Base-by-base conservation (phyloP, 1,140 invertebrate species). In the Rhizoglyphus robini region DNA sequence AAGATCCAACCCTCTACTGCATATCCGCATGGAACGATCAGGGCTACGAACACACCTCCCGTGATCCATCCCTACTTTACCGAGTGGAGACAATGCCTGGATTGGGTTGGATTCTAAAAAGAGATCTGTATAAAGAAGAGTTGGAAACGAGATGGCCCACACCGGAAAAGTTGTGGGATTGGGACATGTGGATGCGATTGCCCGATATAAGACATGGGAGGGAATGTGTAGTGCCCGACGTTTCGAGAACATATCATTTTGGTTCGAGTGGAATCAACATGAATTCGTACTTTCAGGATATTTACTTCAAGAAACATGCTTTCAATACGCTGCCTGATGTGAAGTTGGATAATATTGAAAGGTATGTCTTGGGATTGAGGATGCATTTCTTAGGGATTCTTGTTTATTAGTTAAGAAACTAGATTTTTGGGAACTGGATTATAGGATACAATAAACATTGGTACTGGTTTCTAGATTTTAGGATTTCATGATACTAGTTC, bases 151-250 rank as follows among this genome's bases (percentile, higher is more conserved):
- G 80, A 59, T 85, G 83, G 83, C 83, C 83, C 1, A 81, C 82
- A 81, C 81, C 74, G 68, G 69, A 70, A 51, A 67, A 71, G 65
- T 77, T 79, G 73, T 84, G 83, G 82, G 83, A 85, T 71, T 85
- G 83, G 83, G 83, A 85, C 69, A 85, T 85, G 83, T 85, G 83
- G 83, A 83, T 85, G 81, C 72, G 83, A 57, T 72, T 80, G 46
- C 77, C 78, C 27, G 76, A 76, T 62, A 75, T 84, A 2, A 75
- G 83, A 2, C 81, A 81, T 68, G 79, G 78, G 4, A 71, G 83
- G 63, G 83, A 85, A 70, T 85, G 83, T 71, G 74, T 85, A 36
- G 80, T 85, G 46, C 83, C 83, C 4, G 83, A 85, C 71, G 77
- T 85, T 15, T 83, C 83, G n/a, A 74, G 83, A 46, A 84, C 83